Conservation (phyloP, 2,113 vertebrate species). For the Engraulis encrasicolus region DNA sequence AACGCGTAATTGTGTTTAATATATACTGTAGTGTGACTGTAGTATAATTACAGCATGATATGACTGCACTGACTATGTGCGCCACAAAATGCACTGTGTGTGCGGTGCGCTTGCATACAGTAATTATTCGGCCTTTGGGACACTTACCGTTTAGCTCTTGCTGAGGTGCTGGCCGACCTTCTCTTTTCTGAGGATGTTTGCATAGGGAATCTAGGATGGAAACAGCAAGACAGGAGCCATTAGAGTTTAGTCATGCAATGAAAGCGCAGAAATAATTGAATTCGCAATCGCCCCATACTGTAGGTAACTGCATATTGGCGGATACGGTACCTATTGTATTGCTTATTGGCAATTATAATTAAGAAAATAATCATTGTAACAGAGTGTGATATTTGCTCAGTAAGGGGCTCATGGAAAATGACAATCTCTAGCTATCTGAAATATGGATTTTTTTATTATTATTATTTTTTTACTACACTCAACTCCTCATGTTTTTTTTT, state of each 20-base stretch:
- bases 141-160: slow-evolving; percentile 89
- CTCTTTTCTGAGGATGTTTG: slow-evolving; percentile 97
- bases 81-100: not conserved
- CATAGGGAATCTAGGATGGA: slow-evolving; percentile 89
- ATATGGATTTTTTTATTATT: too few relatives aligned
- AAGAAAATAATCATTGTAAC: not conserved
- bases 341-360: not conserved
- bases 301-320: not conserved
- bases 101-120: too few relatives aligned
- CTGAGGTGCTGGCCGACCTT: slow-evolving; percentile 92
- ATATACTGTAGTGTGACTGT: not conserved
- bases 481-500: not conserved
- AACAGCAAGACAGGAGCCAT: not conserved
- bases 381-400: not conserved
- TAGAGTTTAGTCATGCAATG: not conserved
- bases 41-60: not conserved
- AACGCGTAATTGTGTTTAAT: not conserved
- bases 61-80: not conserved
- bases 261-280: not conserved
- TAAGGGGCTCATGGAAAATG: not conserved
- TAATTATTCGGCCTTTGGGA: not conserved
- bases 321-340: not conserved
- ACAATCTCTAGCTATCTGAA: not conserved
- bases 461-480: too few relatives aligned
- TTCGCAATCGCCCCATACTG: not conserved